These are phyloP conservation scores for Micropoecilia bifurca DNA, from an alignment of 2,797 vertebrate species.

Conservation along the genomic window DNA sequence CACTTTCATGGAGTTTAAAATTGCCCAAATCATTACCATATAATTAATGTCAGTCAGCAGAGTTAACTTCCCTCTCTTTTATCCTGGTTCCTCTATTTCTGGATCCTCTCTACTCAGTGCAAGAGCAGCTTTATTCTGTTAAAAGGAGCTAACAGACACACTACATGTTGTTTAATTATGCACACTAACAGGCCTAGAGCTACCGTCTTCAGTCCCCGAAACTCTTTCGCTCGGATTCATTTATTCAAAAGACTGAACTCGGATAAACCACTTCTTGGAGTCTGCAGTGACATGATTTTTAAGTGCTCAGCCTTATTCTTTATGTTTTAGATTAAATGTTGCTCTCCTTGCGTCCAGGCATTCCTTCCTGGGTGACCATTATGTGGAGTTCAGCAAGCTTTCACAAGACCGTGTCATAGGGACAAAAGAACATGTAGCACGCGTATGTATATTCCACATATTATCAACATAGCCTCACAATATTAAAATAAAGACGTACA, in stretches of 20 bases:
- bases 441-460: slow-evolving; percentile 85
- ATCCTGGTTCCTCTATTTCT: slow-evolving; percentile 21
- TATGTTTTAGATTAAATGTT: slow-evolving; percentile 24
- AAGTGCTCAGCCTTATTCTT: slow-evolving; percentile 19
- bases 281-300: slow-evolving; percentile 23
- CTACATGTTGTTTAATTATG: slow-evolving; percentile 62
- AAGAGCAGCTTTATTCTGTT: slow-evolving; percentile 44
- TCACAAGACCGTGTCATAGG: slow-evolving; percentile 98
- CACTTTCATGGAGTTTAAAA: slow-evolving; percentile 8
- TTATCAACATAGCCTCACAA: not conserved
- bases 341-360: slow-evolving; percentile 82
- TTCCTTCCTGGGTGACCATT: slow-evolving; percentile 97
- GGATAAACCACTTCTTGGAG: slow-evolving; percentile 28
- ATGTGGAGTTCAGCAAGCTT: slow-evolving; percentile 99
- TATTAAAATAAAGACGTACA: not conserved
- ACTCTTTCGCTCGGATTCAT: slow-evolving; percentile 45
- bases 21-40: slow-evolving; percentile 3
- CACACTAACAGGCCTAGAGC: slow-evolving; percentile 46
- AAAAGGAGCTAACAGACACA: slow-evolving; percentile 32
- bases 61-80: slow-evolving; percentile 2
- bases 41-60: slow-evolving; percentile 5
- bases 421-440: slow-evolving; percentile 96
- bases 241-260: slow-evolving; percentile 45
- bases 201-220: slow-evolving; percentile 49
- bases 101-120: slow-evolving; percentile 13